phyloP scores from a whole-genome alignment of 2,113 vertebrate species.

The Alouatta palliata region DNA sequence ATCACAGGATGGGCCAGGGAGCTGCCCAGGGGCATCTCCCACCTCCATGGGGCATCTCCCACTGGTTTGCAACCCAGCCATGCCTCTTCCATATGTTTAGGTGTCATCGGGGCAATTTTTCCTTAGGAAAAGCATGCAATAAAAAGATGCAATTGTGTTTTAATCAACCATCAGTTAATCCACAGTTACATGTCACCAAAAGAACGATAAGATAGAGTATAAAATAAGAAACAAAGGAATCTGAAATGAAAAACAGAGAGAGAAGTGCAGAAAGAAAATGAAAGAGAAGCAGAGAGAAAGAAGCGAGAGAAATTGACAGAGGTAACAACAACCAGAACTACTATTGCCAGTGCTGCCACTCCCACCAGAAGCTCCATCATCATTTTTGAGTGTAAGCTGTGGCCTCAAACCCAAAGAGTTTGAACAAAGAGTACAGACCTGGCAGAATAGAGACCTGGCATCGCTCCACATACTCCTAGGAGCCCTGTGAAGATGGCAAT shows the following conservation, averaged over 20 bases:
- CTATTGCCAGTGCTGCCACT: neutral
- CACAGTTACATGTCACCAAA: neutral
- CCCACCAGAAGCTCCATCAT: neutral
- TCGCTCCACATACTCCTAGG: neutral
- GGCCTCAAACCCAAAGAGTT: neutral
- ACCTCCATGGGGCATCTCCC: constrained; percentile 42
- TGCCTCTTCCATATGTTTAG: constrained; percentile 69
- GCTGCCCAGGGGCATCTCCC: constrained; percentile 54
- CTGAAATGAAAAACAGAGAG: neutral
- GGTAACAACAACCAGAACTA: neutral
- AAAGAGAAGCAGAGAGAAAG: neutral
- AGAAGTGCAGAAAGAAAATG: neutral
- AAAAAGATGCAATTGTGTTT: constrained; percentile 58
- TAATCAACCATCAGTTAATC: constrained; percentile 20
- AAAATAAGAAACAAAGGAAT: neutral
- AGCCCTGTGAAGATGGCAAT: neutral
- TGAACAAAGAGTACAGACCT: no score
- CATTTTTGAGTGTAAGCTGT: neutral
- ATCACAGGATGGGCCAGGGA: constrained; percentile 53
- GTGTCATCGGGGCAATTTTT: constrained; percentile 42
- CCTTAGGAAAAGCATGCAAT: constrained; percentile 43
- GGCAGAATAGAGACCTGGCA: neutral
- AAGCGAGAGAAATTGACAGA: neutral
- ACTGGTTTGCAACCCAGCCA: constrained; percentile 39
- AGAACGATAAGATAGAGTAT: neutral